Percentiles rank a stretch among this genome's conserved stretches.
Evolutionary conservation across 2,888 invertebrate genomes (phyloP).

Genomic region (Conops quadrifasciatus): DNA sequence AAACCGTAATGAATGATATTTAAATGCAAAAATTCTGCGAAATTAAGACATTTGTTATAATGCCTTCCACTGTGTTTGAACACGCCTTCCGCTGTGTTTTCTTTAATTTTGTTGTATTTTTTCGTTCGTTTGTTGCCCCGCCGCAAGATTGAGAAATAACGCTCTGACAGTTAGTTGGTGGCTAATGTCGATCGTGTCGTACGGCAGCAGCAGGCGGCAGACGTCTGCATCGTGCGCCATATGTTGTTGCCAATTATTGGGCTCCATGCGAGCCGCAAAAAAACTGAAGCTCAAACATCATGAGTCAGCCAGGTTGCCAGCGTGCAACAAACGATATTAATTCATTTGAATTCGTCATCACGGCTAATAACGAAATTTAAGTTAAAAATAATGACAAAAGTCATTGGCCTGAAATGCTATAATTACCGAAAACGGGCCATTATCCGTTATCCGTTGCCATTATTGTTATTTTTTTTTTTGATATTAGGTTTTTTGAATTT

Average conservation of each 20-base stretch:
- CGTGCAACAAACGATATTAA: slow-evolving; percentile 1
- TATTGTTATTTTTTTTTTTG: slow-evolving; percentile 20
- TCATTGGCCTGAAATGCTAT: slow-evolving; percentile 7
- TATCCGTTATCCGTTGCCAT: background rate
- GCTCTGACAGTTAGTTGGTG: too few species aligned
- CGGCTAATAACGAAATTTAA: background rate
- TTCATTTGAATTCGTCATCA: slow-evolving; percentile 33
- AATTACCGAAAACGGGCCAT: slow-evolving; percentile 23
- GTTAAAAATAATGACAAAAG: slow-evolving; percentile 7
- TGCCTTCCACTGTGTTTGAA: slow-evolving; percentile 32
- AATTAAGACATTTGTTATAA: slow-evolving; percentile 51
- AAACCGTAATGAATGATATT: slow-evolving; percentile 25
- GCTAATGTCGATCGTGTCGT: background rate
- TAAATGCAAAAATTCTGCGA: slow-evolving; percentile 35
- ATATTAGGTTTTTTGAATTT: too few species aligned
- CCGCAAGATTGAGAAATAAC: too few species aligned
- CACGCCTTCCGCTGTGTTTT: slow-evolving; percentile 13
- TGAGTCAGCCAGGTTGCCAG: too few species aligned
- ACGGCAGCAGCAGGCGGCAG: background rate
- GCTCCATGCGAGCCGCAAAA: slow-evolving; percentile 47
- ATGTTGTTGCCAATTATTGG: slow-evolving; percentile 62
- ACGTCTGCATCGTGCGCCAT: slow-evolving; percentile 24
- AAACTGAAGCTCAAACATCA: background rate
- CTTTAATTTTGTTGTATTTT: background rate
- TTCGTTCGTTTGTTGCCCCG: too few species aligned